A percentile compares a stretch with the other conserved stretches of the same genome.
Conservation (phyloP, 2,888 invertebrate species). For the Amphipyra tragopoginis region DNA sequence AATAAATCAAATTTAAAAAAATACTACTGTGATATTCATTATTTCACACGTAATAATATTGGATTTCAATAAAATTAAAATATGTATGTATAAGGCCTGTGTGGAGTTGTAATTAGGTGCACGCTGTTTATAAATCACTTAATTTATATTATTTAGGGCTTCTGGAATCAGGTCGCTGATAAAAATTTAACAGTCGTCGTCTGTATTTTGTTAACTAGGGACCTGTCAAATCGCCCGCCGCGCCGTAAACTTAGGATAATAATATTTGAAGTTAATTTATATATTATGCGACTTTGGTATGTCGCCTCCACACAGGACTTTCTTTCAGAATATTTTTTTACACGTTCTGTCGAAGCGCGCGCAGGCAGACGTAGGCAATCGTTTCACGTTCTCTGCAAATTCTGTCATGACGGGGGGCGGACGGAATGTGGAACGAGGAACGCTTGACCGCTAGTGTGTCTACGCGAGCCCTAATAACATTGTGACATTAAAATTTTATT, state of each 20-base stretch:
- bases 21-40: conserved; percentile 87
- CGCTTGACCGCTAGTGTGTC: conserved; percentile 15
- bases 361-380: conserved; percentile 23
- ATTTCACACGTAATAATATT: conserved; percentile 73
- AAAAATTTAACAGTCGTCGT: conserved; percentile 29
- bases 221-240: conserved; percentile 64
- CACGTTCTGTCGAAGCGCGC: conserved; percentile 56
- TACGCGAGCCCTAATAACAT: conserved; percentile 56
- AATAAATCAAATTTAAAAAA: conserved; percentile 76
- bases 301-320: conserved; percentile 76
- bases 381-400: neutral
- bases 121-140: conserved; percentile 69
- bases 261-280: conserved; percentile 61
- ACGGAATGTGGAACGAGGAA: conserved; percentile 2
- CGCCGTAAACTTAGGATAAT: conserved; percentile 64
- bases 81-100: conserved; percentile 69
- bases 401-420: neutral
- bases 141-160: conserved; percentile 65
- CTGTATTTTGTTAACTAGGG: conserved; percentile 52
- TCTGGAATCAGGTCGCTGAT: conserved; percentile 54
- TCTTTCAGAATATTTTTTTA: conserved; percentile 61
- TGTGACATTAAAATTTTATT: conserved; percentile 59
- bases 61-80: conserved; percentile 44
- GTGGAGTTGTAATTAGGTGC: conserved; percentile 72
- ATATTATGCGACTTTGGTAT: conserved; percentile 51